Evolutionary conservation across 23 tunicate species (phyloP).

Genomic region (Diplosoma virens): DNA sequence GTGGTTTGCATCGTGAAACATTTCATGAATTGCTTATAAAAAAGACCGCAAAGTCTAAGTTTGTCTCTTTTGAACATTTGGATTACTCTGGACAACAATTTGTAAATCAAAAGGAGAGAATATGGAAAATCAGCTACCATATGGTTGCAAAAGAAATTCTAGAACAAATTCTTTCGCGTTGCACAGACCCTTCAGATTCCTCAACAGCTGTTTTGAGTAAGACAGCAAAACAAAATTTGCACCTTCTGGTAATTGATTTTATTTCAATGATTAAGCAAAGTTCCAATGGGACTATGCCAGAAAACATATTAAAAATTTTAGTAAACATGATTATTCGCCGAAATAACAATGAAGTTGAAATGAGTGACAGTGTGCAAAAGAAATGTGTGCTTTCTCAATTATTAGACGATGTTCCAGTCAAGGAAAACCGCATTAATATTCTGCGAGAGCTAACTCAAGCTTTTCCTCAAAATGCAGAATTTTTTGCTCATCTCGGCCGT

Average conservation of each 20-base stretch:
- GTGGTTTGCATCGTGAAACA: slow-evolving; percentile 28
- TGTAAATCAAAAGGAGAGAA: slow-evolving; percentile 8
- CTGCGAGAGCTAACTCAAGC: slow-evolving; percentile 15
- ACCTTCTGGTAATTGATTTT: slow-evolving; percentile 40
- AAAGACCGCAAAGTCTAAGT: background rate
- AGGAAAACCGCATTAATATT: slow-evolving; percentile 28
- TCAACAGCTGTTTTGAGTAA: background rate
- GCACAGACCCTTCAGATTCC: background rate
- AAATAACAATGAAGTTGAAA: slow-evolving; percentile 50
- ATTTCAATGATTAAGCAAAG: slow-evolving; percentile 26
- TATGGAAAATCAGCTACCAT: slow-evolving; percentile 54
- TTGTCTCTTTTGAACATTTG: slow-evolving; percentile 28
- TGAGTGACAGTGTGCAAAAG: slow-evolving; percentile 22
- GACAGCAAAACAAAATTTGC: slow-evolving; percentile 14
- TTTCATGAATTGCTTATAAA: slow-evolving; percentile 22
- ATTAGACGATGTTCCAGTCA: slow-evolving; percentile 24
- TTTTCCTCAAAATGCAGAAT: slow-evolving; percentile 47
- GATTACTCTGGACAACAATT: slow-evolving; percentile 32
- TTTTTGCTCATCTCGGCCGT: slow-evolving; percentile 70
- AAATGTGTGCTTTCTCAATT: slow-evolving; percentile 20
- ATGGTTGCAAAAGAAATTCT: slow-evolving; percentile 62
- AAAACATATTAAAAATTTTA: slow-evolving; percentile 12
- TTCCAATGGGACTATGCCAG: background rate
- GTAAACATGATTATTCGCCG: slow-evolving; percentile 32
- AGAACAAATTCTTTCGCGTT: slow-evolving; percentile 28